Base-by-base conservation (phyloP, 35 echinoderm and acorn worm species). In the Amphiura filiformis region DNA sequence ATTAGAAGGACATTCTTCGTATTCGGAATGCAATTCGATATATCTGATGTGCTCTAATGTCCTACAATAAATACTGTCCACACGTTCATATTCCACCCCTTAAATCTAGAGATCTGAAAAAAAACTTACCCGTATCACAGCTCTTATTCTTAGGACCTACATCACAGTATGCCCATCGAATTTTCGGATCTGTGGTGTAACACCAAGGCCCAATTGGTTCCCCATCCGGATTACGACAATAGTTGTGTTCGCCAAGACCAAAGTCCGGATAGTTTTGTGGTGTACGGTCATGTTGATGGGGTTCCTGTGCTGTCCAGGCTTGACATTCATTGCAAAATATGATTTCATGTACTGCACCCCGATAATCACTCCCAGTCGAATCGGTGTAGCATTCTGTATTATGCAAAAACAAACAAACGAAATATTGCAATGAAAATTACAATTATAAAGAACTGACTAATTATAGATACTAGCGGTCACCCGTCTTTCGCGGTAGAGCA, bases 191-290 rank as follows among this genome's bases (percentile, higher is more conserved):
- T 1, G 89, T 94, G 0, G 96, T 98, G 75, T 77, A 98, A 77
- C 96, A 98, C 96, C 96, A 98, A 4, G 92, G 76, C 0, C 35
- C 26, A 3, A 4, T 15, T 0, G 37, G 18, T 4, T 79, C 86
- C 22, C 42, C 34, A 18, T 93, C 96, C 0, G 92, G 82, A 44
- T 93, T 98, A 7, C 96, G 84, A 76, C 96, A 98, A 44, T 92
- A 92, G 79, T 87, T 98, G 78, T 98, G 96, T 26, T 82, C 77
- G 15, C 95, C 95, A 13, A 97, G 81, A 15, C 95, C 95, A 33
- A 41, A 52, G 31, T 80, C 76, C 34, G 95, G 88, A 75, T 86
- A 94, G 15, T 90, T 82, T 5, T 56, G n/a, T 0, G 89, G 86
- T 0, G 81, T 81, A 35, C 85, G 76, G 0, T 15, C 26, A 41